Percentiles rank a stretch among this genome's conserved stretches.
phyloP scores from a whole-genome alignment of 2,888 invertebrate genomes.

The Lithosia quadra region DNA sequence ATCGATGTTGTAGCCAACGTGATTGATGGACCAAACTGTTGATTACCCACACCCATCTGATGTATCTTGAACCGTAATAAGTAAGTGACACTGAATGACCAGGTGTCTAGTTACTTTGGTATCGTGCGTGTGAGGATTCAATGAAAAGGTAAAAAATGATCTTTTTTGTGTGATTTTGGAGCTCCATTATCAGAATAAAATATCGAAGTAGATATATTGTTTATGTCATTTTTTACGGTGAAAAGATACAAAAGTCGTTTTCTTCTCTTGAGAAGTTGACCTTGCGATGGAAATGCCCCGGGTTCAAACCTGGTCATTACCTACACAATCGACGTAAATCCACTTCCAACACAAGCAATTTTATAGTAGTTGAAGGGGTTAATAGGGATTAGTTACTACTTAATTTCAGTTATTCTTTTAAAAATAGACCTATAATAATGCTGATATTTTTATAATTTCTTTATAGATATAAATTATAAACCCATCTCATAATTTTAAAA shows the following conservation, averaged over 20 bases:
- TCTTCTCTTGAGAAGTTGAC: neutral
- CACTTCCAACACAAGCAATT: no score
- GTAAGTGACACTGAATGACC: neutral
- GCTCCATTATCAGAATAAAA: constrained; percentile 2
- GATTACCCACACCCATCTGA: constrained; percentile 42
- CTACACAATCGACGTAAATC: no score
- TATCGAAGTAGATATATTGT: neutral
- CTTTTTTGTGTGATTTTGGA: constrained; percentile 4
- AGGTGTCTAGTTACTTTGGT: constrained; percentile 15
- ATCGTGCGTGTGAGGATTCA: neutral
- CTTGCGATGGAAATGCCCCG: no score
- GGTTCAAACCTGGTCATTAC: neutral
- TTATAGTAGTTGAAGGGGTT: no score
- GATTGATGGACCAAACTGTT: constrained; percentile 52
- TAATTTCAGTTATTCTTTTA: no score
- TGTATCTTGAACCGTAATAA: constrained; percentile 23
- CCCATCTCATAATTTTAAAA: no score
- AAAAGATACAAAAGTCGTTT: neutral
- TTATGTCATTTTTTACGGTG: neutral
- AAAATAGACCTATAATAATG: no score
- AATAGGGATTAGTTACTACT: no score
- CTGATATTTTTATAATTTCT: no score
- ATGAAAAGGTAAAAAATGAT: constrained; percentile 11
- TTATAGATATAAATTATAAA: no score
- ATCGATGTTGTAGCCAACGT: constrained; percentile 37